phyloP scores from a whole-genome alignment of 2,797 vertebrate genomes.

The Rallus crepitans region DNA sequence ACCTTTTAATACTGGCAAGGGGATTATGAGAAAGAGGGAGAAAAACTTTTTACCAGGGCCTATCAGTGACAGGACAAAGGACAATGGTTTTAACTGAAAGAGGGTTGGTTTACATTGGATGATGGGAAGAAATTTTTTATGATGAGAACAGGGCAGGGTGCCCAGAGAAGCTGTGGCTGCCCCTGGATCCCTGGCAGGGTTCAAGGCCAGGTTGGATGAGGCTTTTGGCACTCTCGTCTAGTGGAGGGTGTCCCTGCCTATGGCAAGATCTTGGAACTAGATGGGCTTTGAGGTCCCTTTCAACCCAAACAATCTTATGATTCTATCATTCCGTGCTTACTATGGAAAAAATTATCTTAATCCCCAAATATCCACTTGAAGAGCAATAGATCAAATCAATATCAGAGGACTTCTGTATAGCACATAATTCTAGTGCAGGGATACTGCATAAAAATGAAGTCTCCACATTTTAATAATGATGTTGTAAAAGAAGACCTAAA shows the following conservation, averaged over 20 bases:
- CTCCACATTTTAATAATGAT: neutral
- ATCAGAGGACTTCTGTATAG: neutral
- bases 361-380: neutral
- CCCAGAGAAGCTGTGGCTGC: neutral
- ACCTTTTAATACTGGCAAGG: accelerated
- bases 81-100: neutral
- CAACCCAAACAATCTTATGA: neutral
- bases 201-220: neutral
- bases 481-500: neutral
- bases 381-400: neutral
- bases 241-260: neutral
- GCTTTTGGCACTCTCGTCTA: neutral
- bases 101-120: neutral
- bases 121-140: neutral
- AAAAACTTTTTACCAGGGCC: neutral
- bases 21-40: neutral
- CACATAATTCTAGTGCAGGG: neutral
- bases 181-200: neutral
- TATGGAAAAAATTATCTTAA: neutral
- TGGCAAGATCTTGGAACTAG: accelerated
- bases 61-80: neutral
- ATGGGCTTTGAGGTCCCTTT: neutral
- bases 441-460: neutral
- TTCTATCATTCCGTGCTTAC: neutral
- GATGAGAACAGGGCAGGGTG: neutral